phyloP scores from a whole-genome alignment of 2,113 vertebrate species.

The Oreotrochilus melanogaster region DNA sequence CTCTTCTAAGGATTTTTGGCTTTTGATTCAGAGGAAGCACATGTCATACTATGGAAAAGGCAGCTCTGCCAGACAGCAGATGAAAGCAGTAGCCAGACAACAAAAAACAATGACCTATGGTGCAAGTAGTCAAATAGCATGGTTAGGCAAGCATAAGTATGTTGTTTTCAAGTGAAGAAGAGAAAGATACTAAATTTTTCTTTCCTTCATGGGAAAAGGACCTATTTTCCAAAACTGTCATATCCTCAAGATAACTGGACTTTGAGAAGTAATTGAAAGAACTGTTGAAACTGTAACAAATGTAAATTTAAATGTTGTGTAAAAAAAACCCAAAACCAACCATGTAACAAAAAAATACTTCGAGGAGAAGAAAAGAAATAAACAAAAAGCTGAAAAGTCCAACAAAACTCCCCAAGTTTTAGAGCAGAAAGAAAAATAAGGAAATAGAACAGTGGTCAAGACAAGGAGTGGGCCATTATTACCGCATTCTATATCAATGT shows the following conservation, averaged over 20 bases:
- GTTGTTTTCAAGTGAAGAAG: neutral
- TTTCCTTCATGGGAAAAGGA: neutral
- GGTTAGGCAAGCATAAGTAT: neutral
- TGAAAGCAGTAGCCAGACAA: neutral
- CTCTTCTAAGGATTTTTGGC: neutral
- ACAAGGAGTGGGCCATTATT: neutral
- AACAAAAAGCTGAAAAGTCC: neutral
- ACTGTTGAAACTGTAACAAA: neutral
- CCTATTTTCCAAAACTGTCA: neutral
- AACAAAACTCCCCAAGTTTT: neutral
- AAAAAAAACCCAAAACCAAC: too few relatives aligned
- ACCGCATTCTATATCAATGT: neutral
- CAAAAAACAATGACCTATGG: neutral
- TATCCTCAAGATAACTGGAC: neutral
- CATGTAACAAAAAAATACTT: too few relatives aligned
- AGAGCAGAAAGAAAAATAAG: neutral
- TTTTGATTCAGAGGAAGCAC: neutral
- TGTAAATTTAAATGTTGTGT: too few relatives aligned
- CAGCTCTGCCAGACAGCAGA: neutral
- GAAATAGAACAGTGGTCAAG: neutral
- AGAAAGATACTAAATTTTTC: neutral
- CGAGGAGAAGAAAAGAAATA: neutral
- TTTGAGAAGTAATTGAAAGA: neutral
- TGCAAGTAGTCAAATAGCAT: neutral
- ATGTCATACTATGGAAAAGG: neutral